Percentiles rank a stretch among this genome's conserved stretches.
phyloP scores from a whole-genome alignment of 2,888 invertebrate species.

The Drosophila kambysellisi region DNA sequence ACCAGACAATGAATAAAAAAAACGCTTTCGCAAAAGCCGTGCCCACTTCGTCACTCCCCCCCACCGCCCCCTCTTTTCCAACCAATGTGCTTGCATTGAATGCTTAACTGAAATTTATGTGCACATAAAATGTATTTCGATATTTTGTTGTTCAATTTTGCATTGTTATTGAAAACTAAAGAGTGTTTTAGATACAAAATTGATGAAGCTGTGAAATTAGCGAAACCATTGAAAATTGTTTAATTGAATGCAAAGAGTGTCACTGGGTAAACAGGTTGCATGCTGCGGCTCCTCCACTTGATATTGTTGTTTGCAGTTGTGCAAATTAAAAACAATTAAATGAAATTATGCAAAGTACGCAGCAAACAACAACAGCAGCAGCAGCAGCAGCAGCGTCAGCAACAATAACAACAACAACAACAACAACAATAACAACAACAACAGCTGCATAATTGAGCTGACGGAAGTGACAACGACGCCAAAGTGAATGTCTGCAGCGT shows the following conservation, averaged over 20 bases:
- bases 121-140: constrained; percentile 53
- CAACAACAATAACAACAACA: constrained; percentile 30
- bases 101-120: constrained; percentile 66
- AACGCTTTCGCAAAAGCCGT: constrained; percentile 50
- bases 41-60: background rate
- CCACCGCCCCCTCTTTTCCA: background rate
- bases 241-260: constrained; percentile 58
- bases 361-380: constrained; percentile 37
- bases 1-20: constrained; percentile 63
- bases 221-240: constrained; percentile 60
- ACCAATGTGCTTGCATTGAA: constrained; percentile 33
- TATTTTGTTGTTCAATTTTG: constrained; percentile 52
- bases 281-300: constrained; percentile 32
- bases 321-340: constrained; percentile 73
- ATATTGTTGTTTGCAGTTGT: constrained; percentile 70
- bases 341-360: constrained; percentile 76
- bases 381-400: constrained; percentile 14
- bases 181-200: constrained; percentile 17
- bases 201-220: constrained; percentile 34
- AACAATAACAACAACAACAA: constrained; percentile 25
- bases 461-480: constrained; percentile 65
- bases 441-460: constrained; percentile 69
- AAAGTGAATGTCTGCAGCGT: constrained; percentile 67
- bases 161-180: constrained; percentile 60
- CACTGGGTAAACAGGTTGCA: constrained; percentile 41